Evolutionary conservation across 2,888 invertebrate genomes (phyloP), one percentile per base, ranked within the genome.

Genomic region (Autographa pulchrina): DNA sequence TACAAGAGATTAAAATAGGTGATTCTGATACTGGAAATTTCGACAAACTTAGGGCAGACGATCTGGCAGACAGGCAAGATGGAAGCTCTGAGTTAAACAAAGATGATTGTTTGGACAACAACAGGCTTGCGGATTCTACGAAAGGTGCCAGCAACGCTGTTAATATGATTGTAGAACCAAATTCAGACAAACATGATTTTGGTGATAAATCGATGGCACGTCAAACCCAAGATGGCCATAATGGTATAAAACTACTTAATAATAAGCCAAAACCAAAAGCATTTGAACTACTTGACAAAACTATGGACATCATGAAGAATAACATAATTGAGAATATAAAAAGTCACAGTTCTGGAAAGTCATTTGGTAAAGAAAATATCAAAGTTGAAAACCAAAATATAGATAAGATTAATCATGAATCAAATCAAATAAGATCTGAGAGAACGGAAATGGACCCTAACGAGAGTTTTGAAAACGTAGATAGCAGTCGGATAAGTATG

Each of bases 321-420:
- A 88, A 86, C 64, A 75, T 90, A 25, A 70, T 80, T 32, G 86
- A 80, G 61, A 87, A 76, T 59, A 70, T 91, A n/a, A 85, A 89
- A 64, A 82, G 83, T 18, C 63, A 91, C 7, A 88, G 18, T 6
- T n/a, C 72, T 3, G 73, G 64, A 66, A 64, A 18, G n/a, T 18
- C 52, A 8, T 8, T 56, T 31, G 18, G 63, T 9, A 8, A 35
- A 32, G 48, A n/a, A 63, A 31, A 11, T 54, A 43, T 18, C 8
- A 38, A 31, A 35, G 54, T 64, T 38, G 64, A 69, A 58, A 69
- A 68, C 41, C 25, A 60, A 54, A 61, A 67, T 59, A 25, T 52
- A 52, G 70, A 78, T 31, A 70, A 43, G 20, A 59, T 69, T 16
- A 76, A 76, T 56, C 77, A 71, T 48, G 69, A 67, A 16, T 20